phyloP scores from a whole-genome alignment of 2,888 invertebrate species.

The Clanis bilineata region DNA sequence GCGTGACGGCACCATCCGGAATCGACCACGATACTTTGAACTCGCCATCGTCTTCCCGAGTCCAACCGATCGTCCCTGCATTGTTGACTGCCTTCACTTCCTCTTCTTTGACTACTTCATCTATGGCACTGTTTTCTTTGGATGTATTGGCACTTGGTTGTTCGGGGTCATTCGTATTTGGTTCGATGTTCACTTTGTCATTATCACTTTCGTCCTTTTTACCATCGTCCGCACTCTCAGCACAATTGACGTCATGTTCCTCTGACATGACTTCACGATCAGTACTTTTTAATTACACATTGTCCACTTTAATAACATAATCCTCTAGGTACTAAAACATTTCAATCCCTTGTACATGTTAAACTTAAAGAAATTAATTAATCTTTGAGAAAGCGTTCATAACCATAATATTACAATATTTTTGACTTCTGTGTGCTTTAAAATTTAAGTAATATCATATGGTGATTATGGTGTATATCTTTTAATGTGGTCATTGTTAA shows the following conservation, averaged over 20 bases:
- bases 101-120: constrained; percentile 25
- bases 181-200: constrained; percentile 29
- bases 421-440: not conserved
- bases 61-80: constrained; percentile 57
- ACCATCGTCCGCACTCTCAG: constrained; percentile 39
- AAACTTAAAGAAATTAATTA: not conserved
- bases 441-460: constrained; percentile 2
- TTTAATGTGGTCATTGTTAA: not conserved
- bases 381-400: not conserved
- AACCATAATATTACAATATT: not conserved
- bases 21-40: constrained; percentile 74
- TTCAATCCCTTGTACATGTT: not conserved
- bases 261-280: constrained; percentile 67
- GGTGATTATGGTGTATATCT: constrained; percentile 5
- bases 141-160: constrained; percentile 58
- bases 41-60: constrained; percentile 62
- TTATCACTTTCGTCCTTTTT: constrained; percentile 2
- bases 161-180: constrained; percentile 26
- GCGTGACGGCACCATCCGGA: constrained; percentile 57
- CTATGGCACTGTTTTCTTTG: constrained; percentile 54
- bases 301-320: not conserved
- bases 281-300: constrained; percentile 35
- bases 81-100: constrained; percentile 36
- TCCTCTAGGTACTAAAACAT: too few relatives aligned
- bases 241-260: constrained; percentile 58